Conservation (phyloP, 2,888 invertebrate genomes). For the Notodonta ziczac region DNA sequence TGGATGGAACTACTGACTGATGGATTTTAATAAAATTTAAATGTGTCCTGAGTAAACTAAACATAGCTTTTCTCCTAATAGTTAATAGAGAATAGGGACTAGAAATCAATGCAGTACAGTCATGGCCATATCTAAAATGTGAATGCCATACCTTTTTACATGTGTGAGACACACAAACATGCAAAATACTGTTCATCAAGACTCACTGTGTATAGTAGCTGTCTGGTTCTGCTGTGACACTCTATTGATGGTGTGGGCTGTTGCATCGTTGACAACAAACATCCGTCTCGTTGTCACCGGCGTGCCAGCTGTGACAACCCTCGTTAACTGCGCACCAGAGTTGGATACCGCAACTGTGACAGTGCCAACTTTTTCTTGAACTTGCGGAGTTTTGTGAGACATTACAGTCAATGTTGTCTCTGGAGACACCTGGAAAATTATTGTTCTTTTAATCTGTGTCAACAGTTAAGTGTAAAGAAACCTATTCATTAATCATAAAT, state of each 20-base stretch:
- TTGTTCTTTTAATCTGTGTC: too few species aligned
- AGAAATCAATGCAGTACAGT: too few species aligned
- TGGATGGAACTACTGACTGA: too few species aligned
- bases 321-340: conserved; percentile 72
- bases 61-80: too few species aligned
- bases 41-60: too few species aligned
- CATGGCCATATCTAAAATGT: too few species aligned
- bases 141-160: too few species aligned
- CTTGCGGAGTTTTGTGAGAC: conserved; percentile 80
- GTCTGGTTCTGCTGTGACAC: conserved; percentile 80
- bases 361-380: conserved; percentile 78
- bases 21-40: too few species aligned
- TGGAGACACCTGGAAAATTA: conserved; percentile 69
- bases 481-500: too few species aligned
- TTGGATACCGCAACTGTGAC: conserved; percentile 75
- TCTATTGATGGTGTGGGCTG: conserved; percentile 71
- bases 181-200: background rate
- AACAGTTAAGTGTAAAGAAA: too few species aligned
- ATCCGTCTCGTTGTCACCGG: conserved; percentile 69
- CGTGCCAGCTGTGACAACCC: conserved; percentile 72
- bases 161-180: too few species aligned
- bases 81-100: too few species aligned
- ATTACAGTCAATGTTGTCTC: conserved; percentile 81
- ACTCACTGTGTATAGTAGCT: conserved; percentile 79
- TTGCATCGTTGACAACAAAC: conserved; percentile 80